Base-by-base conservation (phyloP, 2,113 vertebrate species). In the Sander lucioperca region DNA sequence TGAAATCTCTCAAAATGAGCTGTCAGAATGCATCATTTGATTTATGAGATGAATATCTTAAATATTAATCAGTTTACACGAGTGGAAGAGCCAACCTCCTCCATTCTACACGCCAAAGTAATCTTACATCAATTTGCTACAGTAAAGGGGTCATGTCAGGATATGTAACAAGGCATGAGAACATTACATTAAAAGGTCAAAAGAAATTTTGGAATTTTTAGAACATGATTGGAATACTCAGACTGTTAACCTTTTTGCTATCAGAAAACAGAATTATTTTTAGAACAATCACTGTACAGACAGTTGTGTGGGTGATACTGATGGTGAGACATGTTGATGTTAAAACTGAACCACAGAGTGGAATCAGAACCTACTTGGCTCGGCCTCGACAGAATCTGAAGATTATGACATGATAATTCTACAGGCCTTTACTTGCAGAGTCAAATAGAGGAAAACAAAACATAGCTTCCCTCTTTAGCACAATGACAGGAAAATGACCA, bases 1-100 rank as follows among this genome's bases (percentile, higher is more conserved):
- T 47, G 54, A 76, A 86, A 88, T 86, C 62, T 61, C 74, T 79
- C 23, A 84, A 79, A 84, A 87, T 82, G 65, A 80, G 85, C 85
- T 85, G 86, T 86, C 86, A 84, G 59, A 86, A 83, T 18, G 64
- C 80, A 73, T 75, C 2, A 16, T 85, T 87, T 92, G 88, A 93
- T 88, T 86, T 79, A 93, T 86, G 90, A 80, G 80, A 76, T 27
- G 74, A 79, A 65, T 68, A 78, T 81, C 83, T 75, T 71, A 77
- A 86, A 88, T 73, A 83, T 85, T 59, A 86, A 90, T 79, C 68
- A 50, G 56, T 80, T 88, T 67, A 68, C 77, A 50, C 4, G 5
- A 64, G 51, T 77, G 63, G 63, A 82, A 58, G 59, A 82, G 57
- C 65, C 62, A 56, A 21, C 47, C 18, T 80, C 66, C 64, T 76